Base-by-base conservation (phyloP, 1,140 invertebrate genomes). In the Camponotus vicinus region DNA sequence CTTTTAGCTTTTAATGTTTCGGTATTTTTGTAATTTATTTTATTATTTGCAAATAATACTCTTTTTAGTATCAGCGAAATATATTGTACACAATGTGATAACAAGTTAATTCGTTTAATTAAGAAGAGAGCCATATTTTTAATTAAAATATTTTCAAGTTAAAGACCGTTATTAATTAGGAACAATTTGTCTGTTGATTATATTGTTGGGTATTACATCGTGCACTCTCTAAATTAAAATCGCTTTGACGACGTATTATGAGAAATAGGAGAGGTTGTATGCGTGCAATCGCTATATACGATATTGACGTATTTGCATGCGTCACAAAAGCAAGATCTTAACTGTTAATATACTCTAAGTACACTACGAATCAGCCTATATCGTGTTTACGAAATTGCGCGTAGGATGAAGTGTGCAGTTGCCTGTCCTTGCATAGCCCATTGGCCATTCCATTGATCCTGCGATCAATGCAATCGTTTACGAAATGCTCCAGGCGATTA, bases 361-460 rank as follows among this genome's bases (percentile, higher is more conserved):
- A 13, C n/a, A 13, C 42, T n/a, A 13, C n/a, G 32, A 67, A 40
- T 79, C 32, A 11, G 5, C 11, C 42, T 52, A 42, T 52, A 42
- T 52, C 49, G 11, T 67, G 42, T 79, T 79, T 79, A 79, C 42
- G 59, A 79, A 63, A 67, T 67, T 76, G 55, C 61, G 18, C 27
- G 18, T 63, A 21, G 7, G 27, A 5, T 52, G 37, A 67, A 79
- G 6, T 67, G 73, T 59, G 32, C 63, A 52, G 61, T 79, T 52
- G 34, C 34, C 63, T 32, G 61, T 67, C 42, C 61, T 66, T 13
- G 76, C 13, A 13, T 67, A 79, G 42, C 49, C 13, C 42, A n/a
- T 67, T 59, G 76, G 32, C 11, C 15, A 42, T 21, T 3, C 11
- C 27, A 79, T 79, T 79, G 76, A 79, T 79, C 15, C 59, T 67